A percentile compares a stretch with the other conserved stretches of the same genome.
Conservation (phyloP, 2,888 invertebrate genomes). For the Apodemia duryi region DNA sequence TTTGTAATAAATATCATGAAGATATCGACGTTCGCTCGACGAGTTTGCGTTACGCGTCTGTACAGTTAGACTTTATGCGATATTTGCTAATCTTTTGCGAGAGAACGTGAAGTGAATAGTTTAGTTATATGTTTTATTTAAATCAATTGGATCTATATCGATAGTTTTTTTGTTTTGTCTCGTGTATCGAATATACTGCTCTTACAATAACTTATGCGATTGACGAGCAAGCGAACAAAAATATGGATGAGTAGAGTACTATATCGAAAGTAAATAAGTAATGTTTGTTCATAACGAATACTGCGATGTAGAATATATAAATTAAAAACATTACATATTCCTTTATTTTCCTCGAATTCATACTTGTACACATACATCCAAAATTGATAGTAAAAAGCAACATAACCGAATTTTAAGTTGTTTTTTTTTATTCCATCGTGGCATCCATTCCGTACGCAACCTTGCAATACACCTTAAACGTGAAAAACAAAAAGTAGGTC, state of each 20-base stretch:
- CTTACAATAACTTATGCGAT: constrained; percentile 55
- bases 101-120: constrained; percentile 62
- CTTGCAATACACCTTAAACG: neutral
- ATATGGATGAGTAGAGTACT: constrained; percentile 71
- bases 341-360: constrained; percentile 78
- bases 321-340: constrained; percentile 72
- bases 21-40: constrained; percentile 45
- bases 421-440: constrained; percentile 59
- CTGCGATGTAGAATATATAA: constrained; percentile 76
- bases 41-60: constrained; percentile 59
- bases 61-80: constrained; percentile 73
- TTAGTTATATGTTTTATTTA: constrained; percentile 74
- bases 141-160: constrained; percentile 72
- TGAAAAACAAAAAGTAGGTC: neutral
- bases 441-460: constrained; percentile 29
- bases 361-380: constrained; percentile 78
- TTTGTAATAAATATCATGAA: constrained; percentile 63
- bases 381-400: constrained; percentile 79
- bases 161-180: constrained; percentile 63
- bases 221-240: constrained; percentile 71
- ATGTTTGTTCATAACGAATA: constrained; percentile 76
- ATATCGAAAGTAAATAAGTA: constrained; percentile 73
- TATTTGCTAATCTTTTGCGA: constrained; percentile 63
- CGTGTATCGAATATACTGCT: constrained; percentile 57
- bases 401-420: constrained; percentile 67